These are phyloP conservation scores for Ophiothrix spiculata DNA, from an alignment of 35 echinoderm and acorn worm genomes.

Conservation along the genomic window DNA sequence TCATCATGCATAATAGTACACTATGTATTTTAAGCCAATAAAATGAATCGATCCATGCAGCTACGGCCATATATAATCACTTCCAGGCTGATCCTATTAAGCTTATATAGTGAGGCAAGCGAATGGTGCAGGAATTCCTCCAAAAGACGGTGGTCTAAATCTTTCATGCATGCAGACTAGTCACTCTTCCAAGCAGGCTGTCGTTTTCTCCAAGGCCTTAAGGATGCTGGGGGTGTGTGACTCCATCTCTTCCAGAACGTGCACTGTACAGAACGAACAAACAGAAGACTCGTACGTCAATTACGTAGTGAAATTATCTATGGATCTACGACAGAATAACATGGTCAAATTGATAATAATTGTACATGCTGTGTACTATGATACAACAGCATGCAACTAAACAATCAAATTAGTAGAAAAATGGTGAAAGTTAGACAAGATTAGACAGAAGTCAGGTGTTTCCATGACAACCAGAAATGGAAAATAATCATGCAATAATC, in stretches of 20 bases:
- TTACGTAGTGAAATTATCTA: too few relatives aligned
- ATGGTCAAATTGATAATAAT: too few relatives aligned
- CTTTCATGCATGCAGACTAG: slow-evolving; percentile 30
- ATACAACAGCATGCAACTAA: too few relatives aligned
- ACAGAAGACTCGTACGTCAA: neutral
- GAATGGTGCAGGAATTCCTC: neutral
- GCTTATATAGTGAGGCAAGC: neutral
- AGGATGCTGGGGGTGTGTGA: slow-evolving; percentile 50
- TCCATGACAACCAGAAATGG: neutral
- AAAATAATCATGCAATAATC: slow-evolving; percentile 6
- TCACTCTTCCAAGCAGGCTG: slow-evolving; percentile 89
- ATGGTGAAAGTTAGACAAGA: too few relatives aligned
- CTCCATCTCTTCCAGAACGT: slow-evolving; percentile 99
- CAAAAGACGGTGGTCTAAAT: neutral
- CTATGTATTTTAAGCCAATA: neutral
- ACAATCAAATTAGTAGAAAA: too few relatives aligned
- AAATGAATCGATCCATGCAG: slow-evolving; percentile 3
- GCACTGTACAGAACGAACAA: slow-evolving; percentile 63
- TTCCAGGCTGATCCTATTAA: neutral
- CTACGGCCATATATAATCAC: neutral
- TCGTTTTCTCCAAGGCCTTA: slow-evolving; percentile 83
- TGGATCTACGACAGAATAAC: too few relatives aligned
- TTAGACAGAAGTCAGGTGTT: too few relatives aligned
- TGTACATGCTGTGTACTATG: neutral
- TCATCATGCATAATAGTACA: neutral